A percentile compares a stretch with the other conserved stretches of the same genome.
These are phyloP conservation scores for Pan troglodytes DNA, from an alignment of 2,113 vertebrate species.

Conservation along the genomic window NHGRI_mPanTro3-v2.1_pri NC_072403.2:164926501-164927000, in stretches of 20 bases:
- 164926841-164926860: background rate
- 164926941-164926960: background rate
- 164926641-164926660: background rate
- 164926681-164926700: background rate
- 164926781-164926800: background rate
- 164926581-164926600: background rate
- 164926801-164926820: background rate
- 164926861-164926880: background rate
- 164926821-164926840: background rate
- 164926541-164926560: background rate
- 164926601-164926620: background rate
- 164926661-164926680: background rate
- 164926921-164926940: background rate
- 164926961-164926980: background rate
- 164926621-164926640: background rate
- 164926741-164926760: background rate
- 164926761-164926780: background rate
- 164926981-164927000: background rate
- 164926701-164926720: background rate
- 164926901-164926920: background rate
- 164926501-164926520: background rate
- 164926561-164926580: background rate
- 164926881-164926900: background rate
- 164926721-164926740: background rate
- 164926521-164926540: background rate